Base-by-base conservation (phyloP, 1,140 invertebrate genomes). In the Drosophila kurseongensis region DNA sequence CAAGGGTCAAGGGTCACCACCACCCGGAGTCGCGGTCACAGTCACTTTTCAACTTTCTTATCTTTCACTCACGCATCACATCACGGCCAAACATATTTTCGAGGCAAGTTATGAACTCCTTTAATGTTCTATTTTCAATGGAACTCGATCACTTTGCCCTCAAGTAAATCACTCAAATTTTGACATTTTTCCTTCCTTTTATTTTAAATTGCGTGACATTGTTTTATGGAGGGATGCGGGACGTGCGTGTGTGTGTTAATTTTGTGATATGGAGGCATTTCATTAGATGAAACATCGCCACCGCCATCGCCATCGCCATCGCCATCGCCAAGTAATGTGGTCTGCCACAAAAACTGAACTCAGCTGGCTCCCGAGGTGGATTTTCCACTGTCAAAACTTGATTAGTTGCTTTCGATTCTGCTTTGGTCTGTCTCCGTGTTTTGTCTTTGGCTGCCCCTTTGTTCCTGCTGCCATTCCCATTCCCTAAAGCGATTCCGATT, bases 131-230 rank as follows among this genome's bases (percentile, higher is more conserved):
- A 71, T 80, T 77, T 88, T 89, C 85, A 58, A 54, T 48, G 74
- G 65, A 90, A 90, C 73, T 59, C 68, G 65, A 58, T 71, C 56
- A 13, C 16, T 47, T 47, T 9, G n/a, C 48, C 48, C n/a, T 16
- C 67, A 72, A 86, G 90, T 91, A 91, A 91, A 91, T 91, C 90
- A 91, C 90, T 91, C 85, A 91, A 88, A 84, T 75, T 91, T 84
- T 91, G 90, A 91, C 85, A 88, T 88, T 91, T 78, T 55, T 59
- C 41, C 56, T 51, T 75, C 61, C 42, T 36, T 52, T 51, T 59
- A 67, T 44, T 69, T 77, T 90, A 84, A 91, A 90, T 91, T 91
- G 80, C 90, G 82, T 90, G 85, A 84, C 90, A 91, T 90, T 91
- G 90, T 91, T 90, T 90, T 86, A 90, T 90, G 67, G 32, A 41